Base-by-base conservation (phyloP, 1,140 invertebrate genomes). In the Ctenoplectra terminalis region DNA sequence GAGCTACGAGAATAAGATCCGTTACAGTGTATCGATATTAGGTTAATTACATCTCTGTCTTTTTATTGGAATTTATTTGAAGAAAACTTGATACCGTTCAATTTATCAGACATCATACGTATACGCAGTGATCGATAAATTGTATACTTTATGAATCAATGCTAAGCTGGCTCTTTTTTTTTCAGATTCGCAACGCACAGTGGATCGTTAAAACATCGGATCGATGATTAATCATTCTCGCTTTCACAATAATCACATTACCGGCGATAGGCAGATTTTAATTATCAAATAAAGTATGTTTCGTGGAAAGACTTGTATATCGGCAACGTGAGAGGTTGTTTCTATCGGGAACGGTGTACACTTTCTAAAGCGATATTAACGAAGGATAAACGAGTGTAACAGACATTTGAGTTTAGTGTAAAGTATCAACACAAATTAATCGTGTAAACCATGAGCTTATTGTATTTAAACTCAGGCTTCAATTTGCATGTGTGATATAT, bases 291-390 rank as follows among this genome's bases (percentile, higher is more conserved):
- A n/a, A 71, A 60, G n/a, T 8, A 58, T 8, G 31, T 60, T 60
- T 60, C 52, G 29, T 20, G 43, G 31, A 70, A 56, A 54, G 58
- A 43, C 29, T 11, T 37, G 54, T n/a, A 31, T 48, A 69, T 69
- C 8, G 63, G 46, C 6, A 37, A 64, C 23, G 46, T 52, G 61
- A 76, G 37, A 66, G 61, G 48, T 31, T 54, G 20, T 40, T 75
- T 34, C 60, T 37, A 76, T 40, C 61, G 58, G 40, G 56, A n/a
- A 74, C 40, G 2, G 50, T 31, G 13, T 9, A 67, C 31, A 50
- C 76, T 71, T 40, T 71, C 46, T 78, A 78, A 71, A 71, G 40
- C 43, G n/a, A 60, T 40, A 61, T 50, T 50, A 61, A 60, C 66
- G 48, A 31, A 50, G 70, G 56, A 73, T 46, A 69, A 48, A 31